These are phyloP conservation scores for Chrysocyon brachyurus DNA, from an alignment of 2,797 vertebrate genomes.

Conservation along the genomic window DNA sequence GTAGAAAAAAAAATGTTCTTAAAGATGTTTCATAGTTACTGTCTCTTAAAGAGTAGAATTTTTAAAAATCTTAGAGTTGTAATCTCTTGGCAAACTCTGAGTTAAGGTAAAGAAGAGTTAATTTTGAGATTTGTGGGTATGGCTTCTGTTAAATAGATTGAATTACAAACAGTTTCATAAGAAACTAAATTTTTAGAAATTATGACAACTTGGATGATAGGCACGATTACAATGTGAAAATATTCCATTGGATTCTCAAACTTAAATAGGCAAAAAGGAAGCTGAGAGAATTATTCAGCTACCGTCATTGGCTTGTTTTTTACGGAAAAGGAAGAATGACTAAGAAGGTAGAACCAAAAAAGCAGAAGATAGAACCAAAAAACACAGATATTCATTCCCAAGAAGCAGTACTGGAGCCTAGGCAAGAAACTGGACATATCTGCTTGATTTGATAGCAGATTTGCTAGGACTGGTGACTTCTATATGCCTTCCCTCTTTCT, in stretches of 20 bases:
- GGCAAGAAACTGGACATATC: not conserved
- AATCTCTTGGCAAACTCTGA: not conserved
- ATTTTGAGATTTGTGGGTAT: not conserved
- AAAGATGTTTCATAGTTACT: accelerated
- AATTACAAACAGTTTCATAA: not conserved
- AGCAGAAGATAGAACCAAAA: not conserved
- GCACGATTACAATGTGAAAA: not conserved
- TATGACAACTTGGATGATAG: not conserved
- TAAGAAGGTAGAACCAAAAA: not conserved
- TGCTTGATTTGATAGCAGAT: not conserved
- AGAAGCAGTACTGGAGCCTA: not conserved
- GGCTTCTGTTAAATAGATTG: not conserved
- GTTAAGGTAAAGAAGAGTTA: not conserved
- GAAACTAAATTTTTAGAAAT: not conserved
- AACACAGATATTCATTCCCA: not conserved
- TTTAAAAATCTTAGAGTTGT: not conserved
- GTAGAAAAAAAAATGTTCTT: not conserved
- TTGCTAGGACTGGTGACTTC: not conserved
- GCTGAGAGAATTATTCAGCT: not conserved
- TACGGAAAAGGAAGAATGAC: not conserved
- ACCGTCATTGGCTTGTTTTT: not conserved
- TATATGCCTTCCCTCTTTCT: not conserved
- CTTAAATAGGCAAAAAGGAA: not conserved
- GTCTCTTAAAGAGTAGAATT: not conserved
- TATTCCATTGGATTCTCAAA: not conserved